Evolutionary conservation across 2,888 invertebrate species (phyloP).

Genomic region (Nomada hirtipes): DNA sequence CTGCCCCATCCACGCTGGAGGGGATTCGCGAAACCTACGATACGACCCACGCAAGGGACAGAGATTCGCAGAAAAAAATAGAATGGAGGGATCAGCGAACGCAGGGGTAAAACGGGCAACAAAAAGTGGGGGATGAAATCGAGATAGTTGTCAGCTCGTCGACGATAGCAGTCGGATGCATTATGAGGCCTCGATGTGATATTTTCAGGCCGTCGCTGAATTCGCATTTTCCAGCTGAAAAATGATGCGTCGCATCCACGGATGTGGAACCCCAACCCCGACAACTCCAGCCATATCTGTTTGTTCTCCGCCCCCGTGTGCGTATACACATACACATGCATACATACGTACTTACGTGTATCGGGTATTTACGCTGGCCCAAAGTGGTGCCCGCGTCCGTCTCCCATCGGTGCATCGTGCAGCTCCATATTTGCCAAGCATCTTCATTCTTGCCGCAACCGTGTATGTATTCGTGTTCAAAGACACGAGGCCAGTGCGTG

Average conservation of each 20-base stretch:
- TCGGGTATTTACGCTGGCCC: conserved; percentile 25
- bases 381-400: background rate
- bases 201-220: conserved; percentile 68
- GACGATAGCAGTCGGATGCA: conserved; percentile 51
- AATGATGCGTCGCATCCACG: conserved; percentile 60
- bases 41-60: background rate
- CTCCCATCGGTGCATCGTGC: background rate
- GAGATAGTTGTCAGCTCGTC: conserved; percentile 62
- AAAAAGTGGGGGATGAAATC: conserved; percentile 22
- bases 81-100: conserved; percentile 4
- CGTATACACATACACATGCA: background rate
- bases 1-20: background rate
- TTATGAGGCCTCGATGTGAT: conserved; percentile 67
- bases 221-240: conserved; percentile 66
- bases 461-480: background rate
- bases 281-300: conserved; percentile 29
- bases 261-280: conserved; percentile 13
- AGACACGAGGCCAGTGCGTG: conserved; percentile 7
- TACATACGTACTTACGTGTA: background rate
- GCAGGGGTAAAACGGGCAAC: background rate
- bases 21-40: background rate
- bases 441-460: conserved; percentile 14
- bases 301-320: conserved; percentile 32
- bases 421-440: conserved; percentile 34
- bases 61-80: background rate